These are phyloP conservation scores for Neosalanx taihuensis DNA, from an alignment of 2,797 vertebrate genomes.

Conservation along the genomic window DNA sequence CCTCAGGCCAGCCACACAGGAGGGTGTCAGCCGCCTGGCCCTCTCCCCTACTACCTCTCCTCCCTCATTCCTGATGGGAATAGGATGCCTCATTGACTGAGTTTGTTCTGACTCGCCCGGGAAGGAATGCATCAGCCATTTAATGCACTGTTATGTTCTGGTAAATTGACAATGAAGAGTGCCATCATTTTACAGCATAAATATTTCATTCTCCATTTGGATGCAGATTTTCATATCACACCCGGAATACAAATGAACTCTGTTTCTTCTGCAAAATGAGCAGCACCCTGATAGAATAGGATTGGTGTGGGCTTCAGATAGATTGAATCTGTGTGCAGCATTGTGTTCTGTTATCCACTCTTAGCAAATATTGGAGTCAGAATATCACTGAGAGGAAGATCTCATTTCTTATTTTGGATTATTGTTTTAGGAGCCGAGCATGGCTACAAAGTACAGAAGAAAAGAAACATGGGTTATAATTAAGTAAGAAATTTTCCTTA, in stretches of 20 bases:
- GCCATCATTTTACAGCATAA: constrained; percentile 71
- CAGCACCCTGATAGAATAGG: constrained; percentile 43
- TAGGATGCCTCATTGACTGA: constrained; percentile 55
- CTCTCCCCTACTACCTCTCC: too few relatives aligned
- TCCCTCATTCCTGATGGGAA: constrained; percentile 38
- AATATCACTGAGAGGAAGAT: constrained; percentile 27
- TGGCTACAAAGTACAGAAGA: neutral
- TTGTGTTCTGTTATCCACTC: constrained; percentile 2
- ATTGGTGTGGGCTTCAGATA: constrained; percentile 47
- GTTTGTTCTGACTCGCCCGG: constrained; percentile 70
- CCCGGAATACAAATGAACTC: constrained; percentile 67
- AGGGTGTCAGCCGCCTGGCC: constrained; percentile 31
- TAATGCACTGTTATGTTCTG: constrained; percentile 72
- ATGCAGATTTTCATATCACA: constrained; percentile 66
- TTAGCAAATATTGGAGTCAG: constrained; percentile 46
- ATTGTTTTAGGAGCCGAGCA: neutral
- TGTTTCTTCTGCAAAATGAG: constrained; percentile 41
- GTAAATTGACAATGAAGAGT: constrained; percentile 75
- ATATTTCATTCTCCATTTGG: constrained; percentile 76
- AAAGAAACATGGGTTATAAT: constrained; percentile 4
- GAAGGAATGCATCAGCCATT: constrained; percentile 68
- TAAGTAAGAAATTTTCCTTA: neutral
- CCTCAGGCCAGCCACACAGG: constrained; percentile 28
- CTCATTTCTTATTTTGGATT: constrained; percentile 30
- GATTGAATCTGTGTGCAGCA: too few relatives aligned